Conservation (phyloP, 1,140 invertebrate species). For the Maconellicoccus hirsutus region DNA sequence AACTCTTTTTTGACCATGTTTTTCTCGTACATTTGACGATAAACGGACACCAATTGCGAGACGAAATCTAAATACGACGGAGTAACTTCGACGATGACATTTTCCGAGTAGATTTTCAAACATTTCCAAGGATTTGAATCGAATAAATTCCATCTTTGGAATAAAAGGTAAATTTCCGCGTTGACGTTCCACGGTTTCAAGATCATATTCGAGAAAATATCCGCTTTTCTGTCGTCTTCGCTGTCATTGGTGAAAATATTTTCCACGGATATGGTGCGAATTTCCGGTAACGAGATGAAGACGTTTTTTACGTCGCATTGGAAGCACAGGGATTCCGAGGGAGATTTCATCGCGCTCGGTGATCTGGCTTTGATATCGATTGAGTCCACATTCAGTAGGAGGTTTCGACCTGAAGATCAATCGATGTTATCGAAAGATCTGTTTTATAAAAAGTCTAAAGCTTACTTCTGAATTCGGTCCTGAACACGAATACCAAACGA, state of each 20-base stretch:
- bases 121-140: neutral
- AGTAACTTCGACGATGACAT: neutral
- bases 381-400: neutral
- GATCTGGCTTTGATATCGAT: neutral
- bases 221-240: neutral
- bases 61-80: neutral
- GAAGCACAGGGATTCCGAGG: neutral
- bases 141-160: conserved; percentile 4
- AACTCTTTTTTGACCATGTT: too few species aligned
- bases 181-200: neutral
- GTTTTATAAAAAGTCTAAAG: too few species aligned
- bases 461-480: neutral
- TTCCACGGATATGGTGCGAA: neutral
- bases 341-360: neutral
- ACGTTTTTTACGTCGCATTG: neutral
- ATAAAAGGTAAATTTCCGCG: neutral
- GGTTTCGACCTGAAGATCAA: neutral
- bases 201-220: neutral
- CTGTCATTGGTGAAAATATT: neutral
- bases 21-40: neutral
- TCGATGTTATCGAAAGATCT: too few species aligned
- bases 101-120: neutral
- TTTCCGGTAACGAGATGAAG: neutral
- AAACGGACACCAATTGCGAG: neutral
- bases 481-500: neutral